A percentile compares a stretch with the other conserved stretches of the same genome.
phyloP scores from a whole-genome alignment of 2,113 vertebrate genomes.

The Morone chrysops region DNA sequence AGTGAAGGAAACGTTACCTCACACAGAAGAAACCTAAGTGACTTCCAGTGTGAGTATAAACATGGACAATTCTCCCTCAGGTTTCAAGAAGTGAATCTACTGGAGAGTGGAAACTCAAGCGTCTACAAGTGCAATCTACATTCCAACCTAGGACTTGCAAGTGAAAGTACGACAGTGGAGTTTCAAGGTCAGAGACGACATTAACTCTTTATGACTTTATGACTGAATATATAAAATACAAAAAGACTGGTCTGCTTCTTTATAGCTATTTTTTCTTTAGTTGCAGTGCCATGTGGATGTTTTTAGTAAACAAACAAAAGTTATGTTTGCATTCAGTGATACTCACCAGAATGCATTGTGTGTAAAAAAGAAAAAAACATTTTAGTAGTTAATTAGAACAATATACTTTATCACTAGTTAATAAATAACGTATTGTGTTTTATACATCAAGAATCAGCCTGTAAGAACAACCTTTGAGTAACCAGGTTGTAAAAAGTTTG shows the following conservation, averaged over 20 bases:
- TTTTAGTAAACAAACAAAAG: not conserved
- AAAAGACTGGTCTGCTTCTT: not conserved
- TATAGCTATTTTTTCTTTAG: not conserved
- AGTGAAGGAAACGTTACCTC: not conserved
- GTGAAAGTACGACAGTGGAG: slow-evolving; percentile 22
- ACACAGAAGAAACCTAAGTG: not conserved
- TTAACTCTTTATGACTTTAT: not conserved
- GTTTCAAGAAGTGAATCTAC: slow-evolving; percentile 38
- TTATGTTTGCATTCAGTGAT: not conserved
- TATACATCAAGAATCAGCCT: not conserved
- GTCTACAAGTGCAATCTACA: slow-evolving; percentile 68
- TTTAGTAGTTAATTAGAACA: not conserved
- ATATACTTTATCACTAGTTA: not conserved
- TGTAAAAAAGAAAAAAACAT: not conserved
- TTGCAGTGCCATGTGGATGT: not conserved
- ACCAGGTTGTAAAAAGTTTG: not conserved
- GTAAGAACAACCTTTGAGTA: not conserved
- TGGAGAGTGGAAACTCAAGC: not conserved
- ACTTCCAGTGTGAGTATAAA: slow-evolving; percentile 53
- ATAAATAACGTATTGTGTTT: not conserved
- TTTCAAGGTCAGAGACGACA: slow-evolving; percentile 71
- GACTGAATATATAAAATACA: not conserved
- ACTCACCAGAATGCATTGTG: not conserved
- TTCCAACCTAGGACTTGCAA: slow-evolving; percentile 38
- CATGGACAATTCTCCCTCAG: slow-evolving; percentile 48